Evolutionary conservation across 1,140 invertebrate species (phyloP), one percentile per base, ranked within the genome.

Genomic region (Lepidotrigona ventralis): DNA sequence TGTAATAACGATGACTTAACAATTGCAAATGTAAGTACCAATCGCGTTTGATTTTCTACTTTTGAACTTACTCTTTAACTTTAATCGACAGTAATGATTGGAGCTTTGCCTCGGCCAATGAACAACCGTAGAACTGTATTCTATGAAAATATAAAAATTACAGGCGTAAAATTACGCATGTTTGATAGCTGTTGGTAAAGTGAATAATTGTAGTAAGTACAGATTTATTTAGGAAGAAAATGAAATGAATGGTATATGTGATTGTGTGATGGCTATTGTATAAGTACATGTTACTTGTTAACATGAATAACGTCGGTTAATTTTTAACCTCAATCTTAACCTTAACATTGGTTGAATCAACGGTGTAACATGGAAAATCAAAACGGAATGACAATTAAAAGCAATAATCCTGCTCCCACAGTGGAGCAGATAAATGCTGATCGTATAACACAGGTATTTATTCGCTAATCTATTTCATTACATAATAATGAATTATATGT

Each of bases 371-470:
- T 94, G 93, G 92, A 93, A 70, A 86, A 63, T 75, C 92, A 91
- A 90, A 85, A 83, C 56, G 75, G 29, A 26, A 75, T 88, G 4
- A 58, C 88, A 58, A 81, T 90, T 58, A 95, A 95, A 90, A 94
- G 94, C 72, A 96, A 96, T 92, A 95, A 95, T 90, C 95, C 95
- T 12, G 95, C 96, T 64, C 96, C 96, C 3, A 98, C 98, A 5
- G 95, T 98, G 19, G 96, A 97, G 74, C 97, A 98, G 92, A 98
- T 98, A 29, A 98, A 97, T 93, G 95, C 97, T 53, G 97, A 98
- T 91, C 95, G 95, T 92, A 97, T 98, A 83, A 98, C 97, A 58
- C 96, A 97, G 95, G 96, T 97, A 95, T 94, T 82, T 81, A 17
- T 19, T 21, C 64, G 39, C 5, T 39, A 72, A 68, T 0, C 26